phyloP scores from a whole-genome alignment of 2,113 vertebrate genomes.

The Columba janthina region DNA sequence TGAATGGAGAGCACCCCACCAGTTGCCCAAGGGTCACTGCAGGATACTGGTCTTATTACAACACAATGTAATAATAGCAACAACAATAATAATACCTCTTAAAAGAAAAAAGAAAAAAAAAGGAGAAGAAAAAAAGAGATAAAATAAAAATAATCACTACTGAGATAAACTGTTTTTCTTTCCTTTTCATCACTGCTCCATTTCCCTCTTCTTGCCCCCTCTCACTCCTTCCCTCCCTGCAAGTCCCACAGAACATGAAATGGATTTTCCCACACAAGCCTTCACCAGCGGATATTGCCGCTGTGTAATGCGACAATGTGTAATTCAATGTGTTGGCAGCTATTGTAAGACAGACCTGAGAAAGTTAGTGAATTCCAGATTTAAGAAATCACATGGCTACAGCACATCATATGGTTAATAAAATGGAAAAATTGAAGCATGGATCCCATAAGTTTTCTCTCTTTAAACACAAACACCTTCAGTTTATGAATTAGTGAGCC shows the following conservation, averaged over 20 bases:
- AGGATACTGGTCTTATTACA: not conserved
- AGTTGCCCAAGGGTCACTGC: not conserved
- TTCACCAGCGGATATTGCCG: not conserved
- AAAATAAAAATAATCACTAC: not conserved
- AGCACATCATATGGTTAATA: conserved; percentile 45
- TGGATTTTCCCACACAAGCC: not conserved
- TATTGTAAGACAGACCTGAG: not conserved
- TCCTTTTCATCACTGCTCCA: not conserved
- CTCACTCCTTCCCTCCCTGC: not conserved
- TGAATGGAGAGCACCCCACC: not conserved
- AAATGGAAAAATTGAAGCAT: conserved; percentile 39
- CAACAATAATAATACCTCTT: not conserved
- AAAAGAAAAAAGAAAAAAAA: not conserved
- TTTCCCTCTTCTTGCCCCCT: not conserved
- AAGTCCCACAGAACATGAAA: not conserved
- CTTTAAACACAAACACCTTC: conserved; percentile 31
- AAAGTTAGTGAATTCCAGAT: not conserved
- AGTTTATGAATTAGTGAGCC: conserved; percentile 66
- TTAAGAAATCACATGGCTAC: conserved; percentile 29
- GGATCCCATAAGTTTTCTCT: conserved; percentile 17
- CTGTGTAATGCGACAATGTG: not conserved
- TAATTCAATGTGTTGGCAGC: conserved; percentile 35
- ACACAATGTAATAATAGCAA: not conserved
- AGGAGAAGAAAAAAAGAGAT: not conserved
- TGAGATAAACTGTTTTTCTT: not conserved